Conservation (phyloP, 1,140 invertebrate genomes). For the Bradynema listronoti region DNA sequence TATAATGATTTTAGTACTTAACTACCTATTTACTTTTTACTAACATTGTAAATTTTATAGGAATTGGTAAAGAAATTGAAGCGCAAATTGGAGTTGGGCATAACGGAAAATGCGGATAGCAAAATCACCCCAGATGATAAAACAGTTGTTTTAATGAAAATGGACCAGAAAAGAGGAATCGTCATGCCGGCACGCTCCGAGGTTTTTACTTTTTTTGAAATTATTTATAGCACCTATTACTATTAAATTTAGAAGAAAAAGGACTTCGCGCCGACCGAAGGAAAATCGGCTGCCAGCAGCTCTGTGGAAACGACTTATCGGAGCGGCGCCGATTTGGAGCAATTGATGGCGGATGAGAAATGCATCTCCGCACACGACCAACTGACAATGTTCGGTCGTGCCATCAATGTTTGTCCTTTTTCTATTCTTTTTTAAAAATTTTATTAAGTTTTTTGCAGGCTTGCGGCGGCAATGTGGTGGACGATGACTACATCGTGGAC, state of each 20-base stretch:
- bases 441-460: too few species aligned
- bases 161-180: constrained; percentile 41
- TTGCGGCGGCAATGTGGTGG: too few species aligned
- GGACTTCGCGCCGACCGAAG: background rate
- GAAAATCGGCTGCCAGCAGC: background rate
- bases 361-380: constrained; percentile 72
- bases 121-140: constrained; percentile 2
- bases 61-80: constrained; percentile 48
- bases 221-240: background rate
- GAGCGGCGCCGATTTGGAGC: constrained; percentile 32
- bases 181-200: constrained; percentile 24
- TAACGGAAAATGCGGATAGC: constrained; percentile 20
- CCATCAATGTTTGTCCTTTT: constrained; percentile 69
- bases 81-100: constrained; percentile 38
- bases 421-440: too few species aligned
- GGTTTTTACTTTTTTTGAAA: constrained; percentile 6
- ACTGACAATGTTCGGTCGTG: constrained; percentile 72
- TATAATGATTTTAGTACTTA: constrained; percentile 5
- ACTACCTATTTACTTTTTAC: background rate
- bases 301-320: constrained; percentile 41
- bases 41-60: constrained; percentile 25
- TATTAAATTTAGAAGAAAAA: constrained; percentile 3
- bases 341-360: constrained; percentile 73
- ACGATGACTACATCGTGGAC: too few species aligned
- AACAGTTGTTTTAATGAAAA: constrained; percentile 47